phyloP scores from a whole-genome alignment of 2,888 invertebrate genomes.

The Petrophora chlorosata region DNA sequence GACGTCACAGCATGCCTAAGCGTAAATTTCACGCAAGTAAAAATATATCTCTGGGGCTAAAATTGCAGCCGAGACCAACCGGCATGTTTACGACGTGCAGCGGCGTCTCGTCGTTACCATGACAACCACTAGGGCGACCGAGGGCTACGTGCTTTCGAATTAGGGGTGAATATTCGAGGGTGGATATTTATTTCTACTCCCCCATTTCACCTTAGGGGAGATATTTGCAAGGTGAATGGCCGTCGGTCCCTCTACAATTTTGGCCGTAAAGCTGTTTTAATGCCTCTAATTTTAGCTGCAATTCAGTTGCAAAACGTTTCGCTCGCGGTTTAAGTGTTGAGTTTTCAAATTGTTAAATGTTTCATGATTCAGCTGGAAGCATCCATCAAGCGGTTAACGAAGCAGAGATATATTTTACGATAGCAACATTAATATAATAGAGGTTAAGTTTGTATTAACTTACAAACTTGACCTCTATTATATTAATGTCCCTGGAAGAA shows the following conservation, averaged over 20 bases:
- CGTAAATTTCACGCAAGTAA: neutral
- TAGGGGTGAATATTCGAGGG: slow-evolving; percentile 72
- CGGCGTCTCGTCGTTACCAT: slow-evolving; percentile 61
- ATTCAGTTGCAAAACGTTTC: slow-evolving; percentile 49
- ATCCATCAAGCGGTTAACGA: slow-evolving; percentile 20
- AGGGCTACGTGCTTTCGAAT: slow-evolving; percentile 65
- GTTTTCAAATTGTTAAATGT: slow-evolving; percentile 41
- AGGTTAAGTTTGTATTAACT: too few species aligned
- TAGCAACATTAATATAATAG: too few species aligned
- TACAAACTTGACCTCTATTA: too few species aligned
- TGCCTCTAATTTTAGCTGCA: slow-evolving; percentile 49
- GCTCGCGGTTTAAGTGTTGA: slow-evolving; percentile 34
- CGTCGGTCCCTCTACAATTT: slow-evolving; percentile 49
- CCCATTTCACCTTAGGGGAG: slow-evolving; percentile 73
- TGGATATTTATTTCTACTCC: slow-evolving; percentile 74
- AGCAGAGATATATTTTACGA: too few species aligned
- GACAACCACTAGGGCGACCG: slow-evolving; percentile 60
- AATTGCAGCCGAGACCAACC: slow-evolving; percentile 15
- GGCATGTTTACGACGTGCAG: slow-evolving; percentile 46
- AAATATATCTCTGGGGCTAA: slow-evolving; percentile 1
- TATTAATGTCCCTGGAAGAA: too few species aligned
- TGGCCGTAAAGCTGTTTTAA: slow-evolving; percentile 44
- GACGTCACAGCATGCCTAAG: too few species aligned
- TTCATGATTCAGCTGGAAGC: slow-evolving; percentile 28
- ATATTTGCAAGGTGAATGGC: slow-evolving; percentile 78